phyloP scores from a whole-genome alignment of 2,888 invertebrate genomes.

The Agrotis clavis region DNA sequence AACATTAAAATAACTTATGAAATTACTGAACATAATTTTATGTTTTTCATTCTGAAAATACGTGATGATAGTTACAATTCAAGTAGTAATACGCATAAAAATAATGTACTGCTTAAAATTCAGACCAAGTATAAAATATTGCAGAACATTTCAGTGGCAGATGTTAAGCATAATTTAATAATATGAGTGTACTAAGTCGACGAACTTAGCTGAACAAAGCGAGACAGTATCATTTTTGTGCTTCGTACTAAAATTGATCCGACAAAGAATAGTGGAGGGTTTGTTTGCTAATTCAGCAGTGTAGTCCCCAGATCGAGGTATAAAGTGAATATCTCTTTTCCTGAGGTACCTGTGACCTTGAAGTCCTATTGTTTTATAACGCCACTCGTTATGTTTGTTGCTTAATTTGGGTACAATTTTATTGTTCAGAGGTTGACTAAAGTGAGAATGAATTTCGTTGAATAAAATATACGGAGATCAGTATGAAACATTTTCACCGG shows the following conservation, averaged over 20 bases:
- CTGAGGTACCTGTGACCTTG: slow-evolving; percentile 42
- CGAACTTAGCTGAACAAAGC: slow-evolving; percentile 60
- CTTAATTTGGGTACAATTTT: slow-evolving; percentile 43
- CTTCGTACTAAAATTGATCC: slow-evolving; percentile 64
- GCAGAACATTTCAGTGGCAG: slow-evolving; percentile 62
- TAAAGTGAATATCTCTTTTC: slow-evolving; percentile 42
- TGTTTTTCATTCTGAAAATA: slow-evolving; percentile 20
- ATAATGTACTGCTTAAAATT: slow-evolving; percentile 57
- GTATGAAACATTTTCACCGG: slow-evolving; percentile 39
- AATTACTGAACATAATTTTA: slow-evolving; percentile 18
- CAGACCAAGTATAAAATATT: slow-evolving; percentile 59
- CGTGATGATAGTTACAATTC: slow-evolving; percentile 46
- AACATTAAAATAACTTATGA: slow-evolving; percentile 3
- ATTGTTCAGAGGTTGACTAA: slow-evolving; percentile 40
- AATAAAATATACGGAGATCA: slow-evolving; percentile 48
- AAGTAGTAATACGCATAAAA: slow-evolving; percentile 31
- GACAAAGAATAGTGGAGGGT: slow-evolving; percentile 60
- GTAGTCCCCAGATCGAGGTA: slow-evolving; percentile 57
- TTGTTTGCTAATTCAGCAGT: slow-evolving; percentile 71
- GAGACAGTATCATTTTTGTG: slow-evolving; percentile 58
- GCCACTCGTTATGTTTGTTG: slow-evolving; percentile 34
- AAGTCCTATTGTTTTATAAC: slow-evolving; percentile 44
- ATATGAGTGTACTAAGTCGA: slow-evolving; percentile 59
- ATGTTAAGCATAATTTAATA: slow-evolving; percentile 66
- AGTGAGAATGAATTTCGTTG: slow-evolving; percentile 52